A percentile compares a stretch with the other conserved stretches of the same genome.
Conservation (phyloP, 2,888 invertebrate species). For the Chouioia cunea region DNA sequence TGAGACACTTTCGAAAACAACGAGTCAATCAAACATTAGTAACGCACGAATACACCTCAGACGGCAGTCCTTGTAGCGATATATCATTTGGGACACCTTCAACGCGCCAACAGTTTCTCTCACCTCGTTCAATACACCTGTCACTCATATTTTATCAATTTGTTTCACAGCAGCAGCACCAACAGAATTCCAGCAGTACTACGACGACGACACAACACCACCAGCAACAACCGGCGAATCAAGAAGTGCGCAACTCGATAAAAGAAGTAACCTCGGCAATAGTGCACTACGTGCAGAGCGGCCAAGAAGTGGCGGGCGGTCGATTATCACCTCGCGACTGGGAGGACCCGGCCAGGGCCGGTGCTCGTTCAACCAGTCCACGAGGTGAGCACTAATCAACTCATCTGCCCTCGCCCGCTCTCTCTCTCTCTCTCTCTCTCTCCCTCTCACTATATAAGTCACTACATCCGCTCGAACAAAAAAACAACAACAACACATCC, state of each 20-base stretch:
- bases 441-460: background rate
- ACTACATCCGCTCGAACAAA: background rate
- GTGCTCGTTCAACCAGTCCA: slow-evolving; percentile 66
- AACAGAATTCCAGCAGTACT: slow-evolving; percentile 53
- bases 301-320: slow-evolving; percentile 67
- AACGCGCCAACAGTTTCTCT: too few relatives aligned
- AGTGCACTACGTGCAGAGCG: slow-evolving; percentile 84
- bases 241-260: slow-evolving; percentile 77
- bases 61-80: too few relatives aligned
- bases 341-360: slow-evolving; percentile 63
- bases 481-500: background rate
- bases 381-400: slow-evolving; percentile 67
- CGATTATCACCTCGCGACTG: slow-evolving; percentile 63
- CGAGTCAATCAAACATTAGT: too few relatives aligned
- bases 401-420: background rate
- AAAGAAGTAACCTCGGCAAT: slow-evolving; percentile 94
- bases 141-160: too few relatives aligned
- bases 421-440: background rate
- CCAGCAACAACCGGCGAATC: slow-evolving; percentile 55
- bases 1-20: too few relatives aligned
- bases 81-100: too few relatives aligned
- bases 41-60: too few relatives aligned
- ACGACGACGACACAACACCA: too few relatives aligned
- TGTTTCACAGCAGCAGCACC: slow-evolving; percentile 41
- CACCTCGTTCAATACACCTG: too few relatives aligned